phyloP scores from a whole-genome alignment of 1,140 invertebrate species.

The Macrobrachium nipponense region DNA sequence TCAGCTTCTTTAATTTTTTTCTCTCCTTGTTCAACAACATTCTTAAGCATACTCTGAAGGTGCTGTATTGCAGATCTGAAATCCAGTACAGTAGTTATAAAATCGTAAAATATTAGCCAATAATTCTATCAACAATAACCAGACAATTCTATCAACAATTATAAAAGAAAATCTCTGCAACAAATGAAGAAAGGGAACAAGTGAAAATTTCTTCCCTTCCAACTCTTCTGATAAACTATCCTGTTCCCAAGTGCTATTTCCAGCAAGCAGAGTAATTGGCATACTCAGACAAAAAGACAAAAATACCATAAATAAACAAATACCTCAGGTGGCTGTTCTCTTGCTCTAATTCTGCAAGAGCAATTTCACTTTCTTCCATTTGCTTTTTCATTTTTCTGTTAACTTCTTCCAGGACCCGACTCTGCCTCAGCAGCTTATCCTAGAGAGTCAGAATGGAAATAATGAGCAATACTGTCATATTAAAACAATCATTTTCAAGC shows the following conservation, averaged over 20 bases:
- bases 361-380: constrained; percentile 45
- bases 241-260: too few relatives aligned
- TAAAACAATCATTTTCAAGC: too few relatives aligned
- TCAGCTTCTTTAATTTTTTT: constrained; percentile 31
- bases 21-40: constrained; percentile 32
- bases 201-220: too few relatives aligned
- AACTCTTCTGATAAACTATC: too few relatives aligned
- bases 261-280: too few relatives aligned
- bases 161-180: too few relatives aligned
- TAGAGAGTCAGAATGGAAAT: background rate
- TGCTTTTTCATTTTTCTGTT: constrained; percentile 23
- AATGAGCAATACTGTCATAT: background rate
- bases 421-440: constrained; percentile 28
- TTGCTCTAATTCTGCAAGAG: constrained; percentile 23
- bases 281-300: too few relatives aligned
- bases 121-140: too few relatives aligned
- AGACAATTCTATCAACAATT: too few relatives aligned
- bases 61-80: constrained; percentile 35
- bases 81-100: too few relatives aligned
- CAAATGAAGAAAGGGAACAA: too few relatives aligned
- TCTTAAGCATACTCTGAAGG: constrained; percentile 28
- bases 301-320: background rate
- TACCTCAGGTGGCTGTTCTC: constrained; percentile 38
- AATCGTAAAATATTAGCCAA: too few relatives aligned
- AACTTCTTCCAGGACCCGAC: constrained; percentile 35